phyloP scores from a whole-genome alignment of 2,888 invertebrate genomes.

The Priocnemis perturbator region DNA sequence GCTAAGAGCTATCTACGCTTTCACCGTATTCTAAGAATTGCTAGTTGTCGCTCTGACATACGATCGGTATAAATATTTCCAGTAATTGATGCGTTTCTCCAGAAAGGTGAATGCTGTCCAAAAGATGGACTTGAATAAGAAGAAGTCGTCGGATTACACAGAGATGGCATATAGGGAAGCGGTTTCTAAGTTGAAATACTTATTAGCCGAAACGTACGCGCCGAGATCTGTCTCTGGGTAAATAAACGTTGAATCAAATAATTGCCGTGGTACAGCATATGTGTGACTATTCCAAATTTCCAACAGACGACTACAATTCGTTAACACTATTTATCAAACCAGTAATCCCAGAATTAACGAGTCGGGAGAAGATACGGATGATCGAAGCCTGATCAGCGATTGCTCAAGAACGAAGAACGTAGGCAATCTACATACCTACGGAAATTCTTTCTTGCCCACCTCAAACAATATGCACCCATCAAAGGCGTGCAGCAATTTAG shows the following conservation, averaged over 20 bases:
- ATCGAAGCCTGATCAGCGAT: conserved; percentile 75
- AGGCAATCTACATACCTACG: conserved; percentile 38
- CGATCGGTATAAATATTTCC: conserved; percentile 4
- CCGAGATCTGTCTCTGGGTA: conserved; percentile 74
- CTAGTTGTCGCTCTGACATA: neutral
- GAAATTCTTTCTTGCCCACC: conserved; percentile 36
- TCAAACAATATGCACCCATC: conserved; percentile 48
- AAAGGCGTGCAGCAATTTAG: conserved; percentile 50
- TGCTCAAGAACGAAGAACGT: conserved; percentile 58
- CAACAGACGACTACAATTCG: conserved; percentile 27
- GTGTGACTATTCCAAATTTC: neutral
- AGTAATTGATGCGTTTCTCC: conserved; percentile 3
- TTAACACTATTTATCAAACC: conserved; percentile 44
- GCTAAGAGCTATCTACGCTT: neutral
- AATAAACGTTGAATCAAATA: neutral
- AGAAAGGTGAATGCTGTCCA: conserved; percentile 44
- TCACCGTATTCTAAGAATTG: too few species aligned
- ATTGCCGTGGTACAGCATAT: neutral
- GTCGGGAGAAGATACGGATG: conserved; percentile 79
- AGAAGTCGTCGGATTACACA: conserved; percentile 85
- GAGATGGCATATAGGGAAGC: conserved; percentile 91
- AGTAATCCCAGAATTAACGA: conserved; percentile 68
- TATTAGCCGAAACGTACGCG: conserved; percentile 86
- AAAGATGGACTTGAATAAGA: conserved; percentile 77
- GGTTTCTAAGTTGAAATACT: conserved; percentile 85